A percentile compares a stretch with the other conserved stretches of the same genome.
Conservation (phyloP, 2,113 vertebrate genomes). For the Cavia porcellus region DNA sequence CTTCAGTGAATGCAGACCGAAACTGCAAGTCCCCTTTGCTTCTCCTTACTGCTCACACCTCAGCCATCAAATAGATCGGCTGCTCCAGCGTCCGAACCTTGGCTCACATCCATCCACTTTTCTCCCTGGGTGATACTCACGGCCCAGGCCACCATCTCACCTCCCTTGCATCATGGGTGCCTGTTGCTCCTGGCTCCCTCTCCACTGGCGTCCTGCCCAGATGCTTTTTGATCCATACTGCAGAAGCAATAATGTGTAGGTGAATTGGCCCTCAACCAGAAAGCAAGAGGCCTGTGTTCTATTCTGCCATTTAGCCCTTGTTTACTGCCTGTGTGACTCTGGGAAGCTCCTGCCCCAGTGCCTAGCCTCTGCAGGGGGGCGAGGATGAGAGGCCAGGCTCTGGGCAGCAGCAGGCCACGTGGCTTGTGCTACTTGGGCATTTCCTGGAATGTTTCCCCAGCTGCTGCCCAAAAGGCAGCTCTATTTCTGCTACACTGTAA, state of each 20-base stretch:
- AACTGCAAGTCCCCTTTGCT: not conserved
- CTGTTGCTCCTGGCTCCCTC: not conserved
- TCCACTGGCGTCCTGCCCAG: not conserved
- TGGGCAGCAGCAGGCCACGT: not conserved
- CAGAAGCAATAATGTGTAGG: not conserved
- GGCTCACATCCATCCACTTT: not conserved
- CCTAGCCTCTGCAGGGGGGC: not conserved
- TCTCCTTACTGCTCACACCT: not conserved
- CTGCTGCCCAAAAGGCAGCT: not conserved
- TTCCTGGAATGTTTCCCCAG: not conserved
- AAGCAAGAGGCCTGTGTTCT: not conserved
- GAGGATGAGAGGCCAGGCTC: not conserved
- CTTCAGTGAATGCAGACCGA: not conserved
- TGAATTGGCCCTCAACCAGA: not conserved
- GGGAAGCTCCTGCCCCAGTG: not conserved
- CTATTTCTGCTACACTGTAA: not conserved
- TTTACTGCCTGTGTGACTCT: not conserved
- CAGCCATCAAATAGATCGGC: not conserved
- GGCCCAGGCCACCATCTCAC: not conserved
- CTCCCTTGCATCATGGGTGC: not conserved
- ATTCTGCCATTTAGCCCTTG: not conserved
- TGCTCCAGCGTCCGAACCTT: not conserved
- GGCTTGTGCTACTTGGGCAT: not conserved
- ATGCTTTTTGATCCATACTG: slow-evolving; percentile 5
- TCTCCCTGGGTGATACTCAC: not conserved